Base-by-base conservation (phyloP, 1,140 invertebrate genomes). In the Drosophila bocki region DNA sequence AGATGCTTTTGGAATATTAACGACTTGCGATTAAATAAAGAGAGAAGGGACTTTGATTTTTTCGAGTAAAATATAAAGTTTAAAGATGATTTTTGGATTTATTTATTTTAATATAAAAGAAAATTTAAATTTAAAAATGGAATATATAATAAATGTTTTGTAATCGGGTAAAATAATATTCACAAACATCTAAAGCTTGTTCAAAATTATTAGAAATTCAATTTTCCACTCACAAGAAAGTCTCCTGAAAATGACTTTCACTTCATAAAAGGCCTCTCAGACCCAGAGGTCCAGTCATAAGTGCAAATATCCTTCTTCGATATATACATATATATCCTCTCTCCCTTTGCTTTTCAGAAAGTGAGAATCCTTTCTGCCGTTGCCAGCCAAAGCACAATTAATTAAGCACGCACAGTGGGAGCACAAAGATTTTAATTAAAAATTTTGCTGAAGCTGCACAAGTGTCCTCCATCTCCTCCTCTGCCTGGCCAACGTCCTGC, bases 341-440 rank as follows among this genome's bases (percentile, higher is more conserved):
- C 35, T 60, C 26, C 63, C 56, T 41, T 50, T 47, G 35, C 19
- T 32, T 32, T 59, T 45, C 51, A 7, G 3, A 19, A 32, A 54
- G 51, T 54, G 65, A 41, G 41, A 76, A 76, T 75, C 78, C 78
- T 65, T 75, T 44, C 60, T 64, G 59, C 39, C 53, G 42, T 74
- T 47, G 62, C 53, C 56, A 61, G 75, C 75, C 78, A 79, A 79
- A 86, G 82, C 85, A 80, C 83, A 80, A 82, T 87, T 86, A 86
- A 87, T 86, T 82, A 86, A 87, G 80, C 76, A 76, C 83, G 77
- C 79, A 80, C 78, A 78, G 58, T 48, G 50, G 70, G 61, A 47
- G 68, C 78, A 72, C 62, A 87, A 78, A 75, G 83, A 86, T 86
- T 86, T 86, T 86, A 86, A 86, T 86, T 86, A 86, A 80, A 77